Evolutionary conservation across 2,797 vertebrate species (phyloP).

Genomic region (Peromyscus aztecus): DNA sequence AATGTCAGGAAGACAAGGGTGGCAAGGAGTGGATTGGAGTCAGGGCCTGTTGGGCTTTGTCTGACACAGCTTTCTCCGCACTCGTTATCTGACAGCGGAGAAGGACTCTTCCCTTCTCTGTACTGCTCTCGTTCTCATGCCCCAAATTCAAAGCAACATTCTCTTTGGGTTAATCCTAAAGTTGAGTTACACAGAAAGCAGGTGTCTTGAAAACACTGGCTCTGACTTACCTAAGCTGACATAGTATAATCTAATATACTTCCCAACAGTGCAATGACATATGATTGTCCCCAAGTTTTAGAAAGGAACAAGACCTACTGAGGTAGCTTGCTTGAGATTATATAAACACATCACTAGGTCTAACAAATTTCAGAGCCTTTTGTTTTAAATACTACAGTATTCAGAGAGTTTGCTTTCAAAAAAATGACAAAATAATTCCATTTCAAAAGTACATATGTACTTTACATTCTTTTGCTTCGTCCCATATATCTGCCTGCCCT

Average conservation of each 20-base stretch:
- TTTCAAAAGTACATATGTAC: background rate
- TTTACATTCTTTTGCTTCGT: background rate
- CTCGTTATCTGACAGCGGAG: background rate
- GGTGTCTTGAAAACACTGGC: conserved; percentile 10
- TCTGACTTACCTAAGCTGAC: background rate
- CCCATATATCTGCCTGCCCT: background rate
- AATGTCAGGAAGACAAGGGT: background rate
- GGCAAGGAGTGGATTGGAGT: background rate
- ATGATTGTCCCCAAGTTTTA: background rate
- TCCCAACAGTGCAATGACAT: background rate
- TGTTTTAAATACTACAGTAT: background rate
- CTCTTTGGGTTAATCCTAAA: conserved; percentile 12
- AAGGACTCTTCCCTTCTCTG: background rate
- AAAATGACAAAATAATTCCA: conserved; percentile 3
- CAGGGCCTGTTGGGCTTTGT: background rate
- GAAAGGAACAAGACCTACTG: background rate
- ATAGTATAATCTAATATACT: background rate
- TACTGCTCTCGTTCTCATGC: background rate
- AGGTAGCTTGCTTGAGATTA: background rate
- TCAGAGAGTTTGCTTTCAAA: background rate
- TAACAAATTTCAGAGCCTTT: background rate
- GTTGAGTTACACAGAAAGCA: background rate
- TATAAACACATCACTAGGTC: background rate
- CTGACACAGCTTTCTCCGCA: background rate
- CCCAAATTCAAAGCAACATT: background rate